These are phyloP conservation scores for Embidobia sp. DNA, from an alignment of 2,888 invertebrate genomes.

Conservation along the genomic window DNA sequence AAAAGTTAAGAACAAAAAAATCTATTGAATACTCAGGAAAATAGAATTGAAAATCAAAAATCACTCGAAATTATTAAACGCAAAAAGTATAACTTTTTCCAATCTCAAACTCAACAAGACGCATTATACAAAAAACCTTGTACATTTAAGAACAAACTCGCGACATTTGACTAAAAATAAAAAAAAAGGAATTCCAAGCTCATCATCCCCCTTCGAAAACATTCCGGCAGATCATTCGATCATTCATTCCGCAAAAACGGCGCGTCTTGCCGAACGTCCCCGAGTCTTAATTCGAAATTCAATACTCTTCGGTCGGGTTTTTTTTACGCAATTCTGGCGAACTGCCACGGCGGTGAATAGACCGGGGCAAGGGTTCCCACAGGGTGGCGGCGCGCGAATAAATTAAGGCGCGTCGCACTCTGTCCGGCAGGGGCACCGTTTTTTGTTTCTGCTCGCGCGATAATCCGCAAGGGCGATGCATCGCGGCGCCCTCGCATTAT, in stretches of 20 bases:
- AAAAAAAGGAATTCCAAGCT: too few relatives aligned
- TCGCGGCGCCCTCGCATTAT: conserved; percentile 64
- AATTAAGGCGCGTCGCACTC: conserved; percentile 60
- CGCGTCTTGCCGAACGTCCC: conserved; percentile 11
- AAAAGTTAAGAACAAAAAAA: too few relatives aligned
- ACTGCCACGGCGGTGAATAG: conserved; percentile 51
- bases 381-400: conserved; percentile 62
- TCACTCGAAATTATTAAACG: too few relatives aligned
- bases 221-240: conserved; percentile 51
- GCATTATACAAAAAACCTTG: too few relatives aligned
- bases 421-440: conserved; percentile 54
- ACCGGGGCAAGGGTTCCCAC: conserved; percentile 60
- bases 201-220: too few relatives aligned
- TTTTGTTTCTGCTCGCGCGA: conserved; percentile 59
- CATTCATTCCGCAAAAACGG: conserved; percentile 45
- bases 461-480: conserved; percentile 66
- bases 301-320: conserved; percentile 42
- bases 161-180: too few relatives aligned
- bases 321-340: conserved; percentile 61
- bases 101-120: too few relatives aligned
- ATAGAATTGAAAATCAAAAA: too few relatives aligned
- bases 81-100: too few relatives aligned
- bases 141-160: too few relatives aligned
- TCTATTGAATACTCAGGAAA: too few relatives aligned
- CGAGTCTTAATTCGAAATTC: conserved; percentile 52